Conservation (phyloP, 2,113 vertebrate genomes). For the Anolis sagrei region DNA sequence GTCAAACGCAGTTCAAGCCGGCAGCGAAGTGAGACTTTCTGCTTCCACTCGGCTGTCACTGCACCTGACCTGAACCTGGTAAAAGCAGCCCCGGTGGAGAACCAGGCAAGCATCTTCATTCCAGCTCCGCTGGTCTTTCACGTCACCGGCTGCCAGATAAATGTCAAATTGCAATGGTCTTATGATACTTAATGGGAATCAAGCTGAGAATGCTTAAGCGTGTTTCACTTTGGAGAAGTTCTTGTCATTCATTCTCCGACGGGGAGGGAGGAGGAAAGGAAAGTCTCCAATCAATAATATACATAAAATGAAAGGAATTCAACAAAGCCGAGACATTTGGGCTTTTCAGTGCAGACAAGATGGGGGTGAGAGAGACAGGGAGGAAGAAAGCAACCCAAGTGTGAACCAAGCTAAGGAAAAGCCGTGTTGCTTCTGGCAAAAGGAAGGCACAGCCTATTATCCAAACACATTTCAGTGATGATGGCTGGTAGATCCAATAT, state of each 20-base stretch:
- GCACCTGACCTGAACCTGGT: conserved; percentile 62
- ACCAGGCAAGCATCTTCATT: conserved; percentile 43
- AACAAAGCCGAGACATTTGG: conserved; percentile 8
- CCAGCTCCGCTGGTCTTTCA: conserved; percentile 55
- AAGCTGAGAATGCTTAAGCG: conserved; percentile 47
- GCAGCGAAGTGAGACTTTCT: conserved; percentile 62
- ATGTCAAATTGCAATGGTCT: conserved; percentile 48
- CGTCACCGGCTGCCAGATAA: conserved; percentile 65
- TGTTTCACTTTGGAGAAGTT: conserved; percentile 64
- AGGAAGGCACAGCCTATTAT: background rate
- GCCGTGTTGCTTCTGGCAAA: background rate
- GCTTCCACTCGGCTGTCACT: conserved; percentile 52
- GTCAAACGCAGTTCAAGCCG: conserved; percentile 62
- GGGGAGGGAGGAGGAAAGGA: conserved; percentile 51
- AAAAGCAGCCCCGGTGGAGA: conserved; percentile 62
- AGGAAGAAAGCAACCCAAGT: background rate
- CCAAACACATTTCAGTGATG: background rate
- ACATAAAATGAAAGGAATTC: conserved; percentile 54
- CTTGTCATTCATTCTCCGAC: conserved; percentile 50
- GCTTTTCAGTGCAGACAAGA: background rate
- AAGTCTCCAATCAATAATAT: conserved; percentile 61
- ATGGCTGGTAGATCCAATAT: background rate
- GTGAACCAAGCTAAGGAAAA: background rate
- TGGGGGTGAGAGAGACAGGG: background rate
- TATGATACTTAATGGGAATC: conserved; percentile 55